These are phyloP conservation scores for Calephelis perditalis DNA, from an alignment of 2,888 invertebrate species.

Conservation along the genomic window DNA sequence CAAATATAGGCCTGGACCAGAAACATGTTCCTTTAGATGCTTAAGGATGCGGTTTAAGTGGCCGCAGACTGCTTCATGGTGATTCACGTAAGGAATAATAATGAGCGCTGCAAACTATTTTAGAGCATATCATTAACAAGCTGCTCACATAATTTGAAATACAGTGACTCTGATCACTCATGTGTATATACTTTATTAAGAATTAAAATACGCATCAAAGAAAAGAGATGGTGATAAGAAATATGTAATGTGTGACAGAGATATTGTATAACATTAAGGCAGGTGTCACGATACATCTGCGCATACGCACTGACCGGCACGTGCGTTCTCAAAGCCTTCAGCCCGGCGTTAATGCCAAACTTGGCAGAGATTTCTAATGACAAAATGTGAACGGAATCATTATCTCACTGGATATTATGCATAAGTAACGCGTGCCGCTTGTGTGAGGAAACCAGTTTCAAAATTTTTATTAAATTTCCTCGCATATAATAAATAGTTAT, in stretches of 20 bases:
- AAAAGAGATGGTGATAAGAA: constrained; percentile 44
- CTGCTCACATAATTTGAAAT: constrained; percentile 67
- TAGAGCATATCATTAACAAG: constrained; percentile 65
- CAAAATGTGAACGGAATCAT: constrained; percentile 29
- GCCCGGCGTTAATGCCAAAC: constrained; percentile 37
- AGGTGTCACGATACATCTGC: constrained; percentile 74
- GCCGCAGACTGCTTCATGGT: constrained; percentile 19
- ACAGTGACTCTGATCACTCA: constrained; percentile 52
- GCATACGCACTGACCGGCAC: constrained; percentile 65
- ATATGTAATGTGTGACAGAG: constrained; percentile 44
- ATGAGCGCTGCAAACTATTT: constrained; percentile 59
- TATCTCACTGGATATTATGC: constrained; percentile 28
- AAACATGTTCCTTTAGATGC: constrained; percentile 46
- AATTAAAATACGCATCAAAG: constrained; percentile 54
- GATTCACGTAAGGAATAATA: constrained; percentile 55
- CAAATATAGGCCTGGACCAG: constrained; percentile 40
- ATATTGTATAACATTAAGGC: constrained; percentile 48
- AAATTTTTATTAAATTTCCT: constrained; percentile 10
- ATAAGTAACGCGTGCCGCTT: constrained; percentile 31
- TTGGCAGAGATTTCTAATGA: constrained; percentile 36
- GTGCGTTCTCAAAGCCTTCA: constrained; percentile 57
- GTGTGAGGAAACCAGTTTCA: constrained; percentile 27
- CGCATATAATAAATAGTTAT: background rate
- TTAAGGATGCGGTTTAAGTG: constrained; percentile 14
- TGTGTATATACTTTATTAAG: constrained; percentile 51